phyloP scores from a whole-genome alignment of 1,140 invertebrate genomes.

The Rhagoletis zephyria region DNA sequence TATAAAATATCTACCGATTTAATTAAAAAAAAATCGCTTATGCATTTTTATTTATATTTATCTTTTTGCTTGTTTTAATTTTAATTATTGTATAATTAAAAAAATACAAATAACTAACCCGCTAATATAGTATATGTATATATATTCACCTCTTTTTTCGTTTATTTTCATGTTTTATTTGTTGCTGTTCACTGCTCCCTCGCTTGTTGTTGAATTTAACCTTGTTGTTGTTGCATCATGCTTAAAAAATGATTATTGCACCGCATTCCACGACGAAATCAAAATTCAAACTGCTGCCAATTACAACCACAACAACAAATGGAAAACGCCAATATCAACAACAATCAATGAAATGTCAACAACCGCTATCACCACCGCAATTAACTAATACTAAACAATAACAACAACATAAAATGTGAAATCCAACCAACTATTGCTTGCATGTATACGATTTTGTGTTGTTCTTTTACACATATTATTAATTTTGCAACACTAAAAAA shows the following conservation, averaged over 20 bases:
- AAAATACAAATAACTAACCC: slow-evolving; percentile 17
- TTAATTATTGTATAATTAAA: slow-evolving; percentile 53
- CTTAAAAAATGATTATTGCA: not conserved
- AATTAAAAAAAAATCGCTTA: slow-evolving; percentile 5
- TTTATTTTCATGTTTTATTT: slow-evolving; percentile 49
- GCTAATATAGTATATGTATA: not conserved
- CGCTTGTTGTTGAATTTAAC: slow-evolving; percentile 57
- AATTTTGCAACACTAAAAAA: not conserved
- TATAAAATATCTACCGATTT: slow-evolving; percentile 73
- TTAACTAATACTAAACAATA: slow-evolving; percentile 23
- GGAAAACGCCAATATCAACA: slow-evolving; percentile 8
- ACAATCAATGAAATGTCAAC: not conserved
- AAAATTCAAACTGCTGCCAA: not conserved
- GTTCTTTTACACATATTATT: not conserved
- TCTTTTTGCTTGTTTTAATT: slow-evolving; percentile 58
- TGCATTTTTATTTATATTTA: slow-evolving; percentile 52
- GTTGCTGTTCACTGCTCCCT: slow-evolving; percentile 53
- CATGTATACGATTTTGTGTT: not conserved
- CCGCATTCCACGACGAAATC: slow-evolving; percentile 38
- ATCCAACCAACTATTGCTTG: not conserved
- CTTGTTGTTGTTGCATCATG: slow-evolving; percentile 19
- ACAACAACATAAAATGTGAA: not conserved
- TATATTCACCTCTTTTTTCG: not conserved
- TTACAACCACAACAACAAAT: slow-evolving; percentile 27
- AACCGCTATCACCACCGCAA: slow-evolving; percentile 36